phyloP scores from a whole-genome alignment of 2,797 vertebrate genomes.

The Mormyrus proboscirostris region DNA sequence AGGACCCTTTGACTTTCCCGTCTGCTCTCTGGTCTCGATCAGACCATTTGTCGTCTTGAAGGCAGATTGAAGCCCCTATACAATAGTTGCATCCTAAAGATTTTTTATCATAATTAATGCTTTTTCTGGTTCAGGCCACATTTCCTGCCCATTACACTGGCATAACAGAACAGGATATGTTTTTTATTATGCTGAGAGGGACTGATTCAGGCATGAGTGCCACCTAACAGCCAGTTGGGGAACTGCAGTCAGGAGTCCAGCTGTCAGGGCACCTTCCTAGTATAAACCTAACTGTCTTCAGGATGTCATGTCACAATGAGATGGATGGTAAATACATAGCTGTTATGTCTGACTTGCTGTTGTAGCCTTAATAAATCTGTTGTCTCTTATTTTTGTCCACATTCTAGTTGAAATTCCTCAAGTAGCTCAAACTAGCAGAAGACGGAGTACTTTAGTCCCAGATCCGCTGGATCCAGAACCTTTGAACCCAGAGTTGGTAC shows the following conservation, averaged over 20 bases:
- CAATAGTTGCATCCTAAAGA: background rate
- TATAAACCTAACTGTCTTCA: background rate
- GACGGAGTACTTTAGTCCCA: slow-evolving; percentile 33
- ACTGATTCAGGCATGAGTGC: background rate
- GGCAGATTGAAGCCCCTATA: background rate
- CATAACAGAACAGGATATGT: background rate
- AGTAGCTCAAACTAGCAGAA: slow-evolving; percentile 33
- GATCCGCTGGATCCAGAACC: slow-evolving; percentile 34
- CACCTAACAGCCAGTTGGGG: background rate
- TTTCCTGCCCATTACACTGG: background rate
- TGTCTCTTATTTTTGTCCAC: background rate
- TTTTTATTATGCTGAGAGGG: background rate
- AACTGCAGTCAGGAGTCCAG: background rate
- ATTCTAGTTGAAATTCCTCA: slow-evolving; percentile 59
- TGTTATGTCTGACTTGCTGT: background rate
- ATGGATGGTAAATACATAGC: background rate
- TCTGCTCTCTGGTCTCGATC: background rate
- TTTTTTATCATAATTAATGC: background rate
- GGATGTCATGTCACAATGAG: background rate
- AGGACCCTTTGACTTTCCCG: background rate
- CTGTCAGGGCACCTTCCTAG: background rate
- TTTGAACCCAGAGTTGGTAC: slow-evolving; percentile 38
- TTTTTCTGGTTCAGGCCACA: background rate
- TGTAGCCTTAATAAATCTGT: background rate
- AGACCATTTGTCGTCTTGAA: background rate